These are phyloP conservation scores for Furcula furcula DNA, from an alignment of 2,888 invertebrate genomes.

Conservation along the genomic window DNA sequence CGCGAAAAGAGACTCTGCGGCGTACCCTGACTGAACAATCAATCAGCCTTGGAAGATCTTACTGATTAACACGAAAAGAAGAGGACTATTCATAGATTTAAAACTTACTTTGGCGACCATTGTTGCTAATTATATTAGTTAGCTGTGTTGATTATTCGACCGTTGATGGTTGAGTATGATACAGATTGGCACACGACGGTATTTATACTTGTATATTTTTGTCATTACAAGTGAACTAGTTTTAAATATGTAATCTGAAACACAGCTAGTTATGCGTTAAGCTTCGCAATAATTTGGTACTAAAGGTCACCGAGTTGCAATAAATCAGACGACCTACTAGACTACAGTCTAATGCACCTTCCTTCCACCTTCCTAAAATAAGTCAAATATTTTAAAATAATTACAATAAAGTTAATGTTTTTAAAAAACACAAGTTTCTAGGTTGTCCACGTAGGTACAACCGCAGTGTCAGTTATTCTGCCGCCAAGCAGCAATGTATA, in stretches of 20 bases:
- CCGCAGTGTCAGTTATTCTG: too few relatives aligned
- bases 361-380: too few relatives aligned
- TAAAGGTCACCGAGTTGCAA: constrained; percentile 1
- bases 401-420: too few relatives aligned
- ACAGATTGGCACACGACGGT: background rate
- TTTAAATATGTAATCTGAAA: background rate
- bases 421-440: too few relatives aligned
- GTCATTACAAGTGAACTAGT: background rate
- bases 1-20: too few relatives aligned
- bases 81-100: background rate
- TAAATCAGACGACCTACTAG: background rate
- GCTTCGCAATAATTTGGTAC: background rate
- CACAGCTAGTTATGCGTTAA: background rate
- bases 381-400: too few relatives aligned
- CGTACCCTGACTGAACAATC: too few relatives aligned
- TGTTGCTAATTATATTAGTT: background rate
- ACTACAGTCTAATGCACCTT: too few relatives aligned
- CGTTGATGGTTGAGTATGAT: background rate
- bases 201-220: background rate
- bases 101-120: constrained; percentile 1
- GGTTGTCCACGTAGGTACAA: too few relatives aligned
- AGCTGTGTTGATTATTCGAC: background rate
- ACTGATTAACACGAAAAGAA: too few relatives aligned
- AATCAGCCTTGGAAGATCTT: too few relatives aligned
- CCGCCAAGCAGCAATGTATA: too few relatives aligned